Percentiles rank a stretch among this genome's conserved stretches.
These are phyloP conservation scores for Aphodius granarius DNA, from an alignment of 2,888 invertebrate species.

Conservation along the genomic window DNA sequence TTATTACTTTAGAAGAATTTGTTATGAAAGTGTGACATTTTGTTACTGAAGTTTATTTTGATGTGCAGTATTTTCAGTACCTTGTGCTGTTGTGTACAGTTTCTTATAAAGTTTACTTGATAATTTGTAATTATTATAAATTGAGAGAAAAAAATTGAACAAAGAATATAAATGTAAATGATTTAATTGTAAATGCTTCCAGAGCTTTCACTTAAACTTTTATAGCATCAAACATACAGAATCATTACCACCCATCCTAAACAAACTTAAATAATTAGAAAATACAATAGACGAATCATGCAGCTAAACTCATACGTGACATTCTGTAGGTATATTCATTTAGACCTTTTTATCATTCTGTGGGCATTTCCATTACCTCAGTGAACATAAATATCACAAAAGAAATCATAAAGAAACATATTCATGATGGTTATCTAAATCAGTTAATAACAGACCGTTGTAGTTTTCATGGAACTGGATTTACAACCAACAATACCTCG, in stretches of 20 bases:
- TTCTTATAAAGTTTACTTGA: too few species aligned
- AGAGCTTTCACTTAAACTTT: too few species aligned
- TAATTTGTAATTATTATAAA: too few species aligned
- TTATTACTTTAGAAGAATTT: too few species aligned
- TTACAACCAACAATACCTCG: neutral
- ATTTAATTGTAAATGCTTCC: too few species aligned
- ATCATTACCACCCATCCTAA: neutral
- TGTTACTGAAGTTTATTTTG: too few species aligned
- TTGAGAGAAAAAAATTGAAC: too few species aligned
- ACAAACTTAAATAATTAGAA: neutral
- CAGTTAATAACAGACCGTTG: neutral
- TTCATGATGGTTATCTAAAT: neutral
- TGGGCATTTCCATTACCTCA: neutral
- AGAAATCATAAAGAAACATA: neutral
- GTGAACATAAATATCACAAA: neutral
- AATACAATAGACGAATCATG: neutral
- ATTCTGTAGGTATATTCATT: neutral
- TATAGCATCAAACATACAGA: neutral
- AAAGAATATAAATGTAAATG: too few species aligned
- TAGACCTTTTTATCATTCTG: neutral
- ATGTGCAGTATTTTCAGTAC: too few species aligned
- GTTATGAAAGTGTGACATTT: too few species aligned
- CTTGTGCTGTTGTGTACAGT: too few species aligned
- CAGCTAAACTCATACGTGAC: neutral
- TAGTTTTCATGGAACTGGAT: neutral